These are phyloP conservation scores for Cygnus atratus DNA, from an alignment of 2,113 vertebrate species.

Conservation along the genomic window DNA sequence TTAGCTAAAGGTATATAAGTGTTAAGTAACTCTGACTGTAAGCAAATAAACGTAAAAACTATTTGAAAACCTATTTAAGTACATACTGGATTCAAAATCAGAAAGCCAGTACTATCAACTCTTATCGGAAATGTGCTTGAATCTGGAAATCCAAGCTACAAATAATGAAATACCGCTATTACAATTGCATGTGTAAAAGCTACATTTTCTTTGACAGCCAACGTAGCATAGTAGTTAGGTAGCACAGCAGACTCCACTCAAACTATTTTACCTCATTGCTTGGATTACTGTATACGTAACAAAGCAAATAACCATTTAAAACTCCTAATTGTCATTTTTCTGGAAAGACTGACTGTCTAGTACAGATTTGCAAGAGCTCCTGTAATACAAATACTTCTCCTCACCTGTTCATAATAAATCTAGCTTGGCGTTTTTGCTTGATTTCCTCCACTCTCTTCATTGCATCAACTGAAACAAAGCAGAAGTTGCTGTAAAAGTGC, in stretches of 20 bases:
- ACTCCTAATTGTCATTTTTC: neutral
- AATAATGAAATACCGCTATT: neutral
- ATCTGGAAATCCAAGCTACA: neutral
- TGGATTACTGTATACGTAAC: neutral
- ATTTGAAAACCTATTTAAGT: neutral
- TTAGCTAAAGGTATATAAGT: neutral
- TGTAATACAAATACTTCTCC: neutral
- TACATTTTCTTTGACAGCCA: neutral
- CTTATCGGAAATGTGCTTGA: neutral
- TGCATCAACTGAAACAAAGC: conserved; percentile 85
- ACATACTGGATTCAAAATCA: neutral
- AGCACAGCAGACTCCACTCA: rapidly evolving
- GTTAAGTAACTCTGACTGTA: neutral
- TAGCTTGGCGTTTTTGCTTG: conserved; percentile 92
- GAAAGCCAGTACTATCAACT: neutral
- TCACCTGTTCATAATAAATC: conserved; percentile 96
- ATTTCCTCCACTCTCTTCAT: conserved; percentile 95
- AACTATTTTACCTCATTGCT: neutral
- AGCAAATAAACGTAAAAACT: neutral
- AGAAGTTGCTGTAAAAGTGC: neutral
- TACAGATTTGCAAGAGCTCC: neutral
- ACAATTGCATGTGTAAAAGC: neutral
- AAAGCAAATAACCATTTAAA: neutral
- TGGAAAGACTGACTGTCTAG: neutral
- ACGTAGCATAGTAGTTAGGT: rapidly evolving